These are phyloP conservation scores for Pithecia hirsuta DNA, from an alignment of 2,797 vertebrate species.

Conservation along the genomic window DNA sequence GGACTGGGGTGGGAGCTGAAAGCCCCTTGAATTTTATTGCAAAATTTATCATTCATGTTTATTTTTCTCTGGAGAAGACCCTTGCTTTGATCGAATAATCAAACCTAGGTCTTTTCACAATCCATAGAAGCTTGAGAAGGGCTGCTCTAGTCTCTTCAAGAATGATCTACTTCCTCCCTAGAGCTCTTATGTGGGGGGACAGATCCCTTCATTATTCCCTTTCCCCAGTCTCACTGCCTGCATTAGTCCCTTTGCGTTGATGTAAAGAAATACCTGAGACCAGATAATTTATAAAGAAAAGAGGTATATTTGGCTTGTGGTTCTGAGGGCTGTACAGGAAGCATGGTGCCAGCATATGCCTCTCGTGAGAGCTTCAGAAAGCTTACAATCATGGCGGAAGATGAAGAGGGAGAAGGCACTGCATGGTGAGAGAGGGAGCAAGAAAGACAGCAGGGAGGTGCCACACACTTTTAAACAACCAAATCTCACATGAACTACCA, in stretches of 20 bases:
- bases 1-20: not conserved
- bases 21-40: not conserved
- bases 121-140: not conserved
- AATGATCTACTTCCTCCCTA: not conserved
- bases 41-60: not conserved
- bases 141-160: not conserved
- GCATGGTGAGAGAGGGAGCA: not conserved
- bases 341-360: not conserved
- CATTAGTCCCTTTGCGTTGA: too few relatives aligned
- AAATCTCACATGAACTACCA: not conserved
- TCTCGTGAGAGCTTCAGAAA: not conserved
- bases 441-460: not conserved
- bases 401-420: not conserved
- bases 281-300: not conserved
- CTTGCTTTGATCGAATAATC: slow-evolving; percentile 20
- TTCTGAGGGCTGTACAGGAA: not conserved
- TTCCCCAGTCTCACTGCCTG: too few relatives aligned
- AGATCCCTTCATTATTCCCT: not conserved
- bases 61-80: slow-evolving; percentile 12
- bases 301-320: not conserved
- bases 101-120: slow-evolving; percentile 2
- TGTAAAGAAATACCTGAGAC: not conserved
- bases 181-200: not conserved
- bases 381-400: not conserved
- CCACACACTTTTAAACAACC: not conserved